phyloP scores from a whole-genome alignment of 2,888 invertebrate genomes.

The Xestia xanthographa region DNA sequence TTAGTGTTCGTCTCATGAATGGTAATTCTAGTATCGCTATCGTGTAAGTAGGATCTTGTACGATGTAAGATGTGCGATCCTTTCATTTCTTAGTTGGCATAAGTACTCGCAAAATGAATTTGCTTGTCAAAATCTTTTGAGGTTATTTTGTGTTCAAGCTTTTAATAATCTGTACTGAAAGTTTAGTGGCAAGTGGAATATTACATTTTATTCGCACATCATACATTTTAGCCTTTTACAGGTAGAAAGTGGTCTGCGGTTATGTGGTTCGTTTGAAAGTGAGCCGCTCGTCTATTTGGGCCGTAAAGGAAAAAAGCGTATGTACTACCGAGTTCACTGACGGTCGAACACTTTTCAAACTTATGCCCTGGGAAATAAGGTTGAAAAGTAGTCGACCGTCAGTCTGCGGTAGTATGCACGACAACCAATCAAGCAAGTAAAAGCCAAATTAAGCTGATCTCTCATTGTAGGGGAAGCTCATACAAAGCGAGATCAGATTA shows the following conservation, averaged over 20 bases:
- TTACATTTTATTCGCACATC: neutral
- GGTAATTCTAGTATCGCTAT: neutral
- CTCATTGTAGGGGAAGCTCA: too few species aligned
- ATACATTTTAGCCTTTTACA: neutral
- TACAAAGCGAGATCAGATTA: too few species aligned
- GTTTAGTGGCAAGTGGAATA: neutral
- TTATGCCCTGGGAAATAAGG: too few species aligned
- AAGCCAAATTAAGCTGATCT: too few species aligned
- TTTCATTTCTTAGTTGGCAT: neutral
- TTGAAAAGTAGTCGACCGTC: too few species aligned
- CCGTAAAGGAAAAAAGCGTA: neutral
- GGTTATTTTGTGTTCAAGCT: neutral
- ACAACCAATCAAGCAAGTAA: too few species aligned
- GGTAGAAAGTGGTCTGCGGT: neutral
- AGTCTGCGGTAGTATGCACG: too few species aligned
- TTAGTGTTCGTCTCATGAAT: neutral
- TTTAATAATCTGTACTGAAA: neutral
- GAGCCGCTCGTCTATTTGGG: neutral
- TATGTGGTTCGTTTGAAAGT: neutral
- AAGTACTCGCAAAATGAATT: too few species aligned
- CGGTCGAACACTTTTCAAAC: too few species aligned
- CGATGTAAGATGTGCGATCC: neutral
- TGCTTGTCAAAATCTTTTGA: neutral
- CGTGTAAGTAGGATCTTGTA: neutral
- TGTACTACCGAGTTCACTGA: too few species aligned